Percentiles rank a stretch among this genome's conserved stretches.
Evolutionary conservation across 2,888 invertebrate genomes (phyloP).

Genomic region (Dascillus cervinus): DNA sequence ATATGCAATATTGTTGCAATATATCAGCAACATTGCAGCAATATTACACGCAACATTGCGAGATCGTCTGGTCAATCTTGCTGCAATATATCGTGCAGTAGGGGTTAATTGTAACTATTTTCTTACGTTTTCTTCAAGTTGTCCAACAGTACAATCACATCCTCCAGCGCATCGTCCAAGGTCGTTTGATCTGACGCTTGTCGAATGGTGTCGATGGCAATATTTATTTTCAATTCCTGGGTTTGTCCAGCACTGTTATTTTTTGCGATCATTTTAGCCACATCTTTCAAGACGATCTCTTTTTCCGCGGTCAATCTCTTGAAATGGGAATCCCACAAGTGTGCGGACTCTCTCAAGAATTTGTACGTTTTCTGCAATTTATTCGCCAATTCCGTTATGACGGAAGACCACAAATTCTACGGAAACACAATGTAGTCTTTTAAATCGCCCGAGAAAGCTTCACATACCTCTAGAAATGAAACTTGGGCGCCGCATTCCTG

Average conservation of each 20-base stretch:
- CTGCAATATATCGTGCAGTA: background rate
- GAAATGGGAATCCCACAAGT: constrained; percentile 30
- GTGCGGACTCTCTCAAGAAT: constrained; percentile 22
- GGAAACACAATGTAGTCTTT: too few species aligned
- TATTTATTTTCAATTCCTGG: constrained; percentile 24
- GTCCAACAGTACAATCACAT: constrained; percentile 14
- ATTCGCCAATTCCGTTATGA: constrained; percentile 18
- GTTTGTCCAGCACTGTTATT: constrained; percentile 16
- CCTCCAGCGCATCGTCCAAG: constrained; percentile 15
- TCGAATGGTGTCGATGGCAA: constrained; percentile 26
- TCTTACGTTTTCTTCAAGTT: constrained; percentile 22
- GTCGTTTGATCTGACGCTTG: constrained; percentile 23
- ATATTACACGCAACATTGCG: too few species aligned
- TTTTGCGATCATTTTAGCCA: constrained; percentile 19
- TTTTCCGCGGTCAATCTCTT: constrained; percentile 22
- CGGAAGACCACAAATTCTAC: constrained; percentile 22
- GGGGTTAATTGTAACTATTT: too few species aligned
- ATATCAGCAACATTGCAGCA: constrained; percentile 1
- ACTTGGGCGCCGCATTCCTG: constrained; percentile 5
- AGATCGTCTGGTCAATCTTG: background rate
- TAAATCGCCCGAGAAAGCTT: background rate
- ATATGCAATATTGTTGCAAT: background rate
- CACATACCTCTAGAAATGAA: background rate
- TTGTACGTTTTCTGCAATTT: constrained; percentile 15
- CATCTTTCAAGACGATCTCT: constrained; percentile 22